These are phyloP conservation scores for Periophthalmus modestus DNA, from an alignment of 2,113 vertebrate species.

Conservation along the genomic window DNA sequence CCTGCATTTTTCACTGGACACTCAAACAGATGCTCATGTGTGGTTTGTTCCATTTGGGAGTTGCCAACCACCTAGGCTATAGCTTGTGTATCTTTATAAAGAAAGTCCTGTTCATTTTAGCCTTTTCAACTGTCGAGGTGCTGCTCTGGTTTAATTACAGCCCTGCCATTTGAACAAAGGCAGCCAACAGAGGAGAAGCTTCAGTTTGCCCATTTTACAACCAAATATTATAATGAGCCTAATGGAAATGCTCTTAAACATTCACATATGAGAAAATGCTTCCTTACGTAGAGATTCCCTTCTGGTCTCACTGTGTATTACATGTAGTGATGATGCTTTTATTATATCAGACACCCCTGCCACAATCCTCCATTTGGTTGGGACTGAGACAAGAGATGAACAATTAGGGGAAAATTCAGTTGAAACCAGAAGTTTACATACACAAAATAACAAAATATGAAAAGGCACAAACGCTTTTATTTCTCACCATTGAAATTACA, in stretches of 20 bases:
- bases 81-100: neutral
- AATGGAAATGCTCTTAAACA: neutral
- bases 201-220: neutral
- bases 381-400: neutral
- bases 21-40: neutral
- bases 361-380: neutral
- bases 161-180: neutral
- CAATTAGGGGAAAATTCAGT: neutral
- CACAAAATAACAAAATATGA: no score
- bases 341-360: neutral
- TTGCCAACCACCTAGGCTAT: neutral
- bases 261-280: neutral
- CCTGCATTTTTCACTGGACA: neutral
- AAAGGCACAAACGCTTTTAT: no score
- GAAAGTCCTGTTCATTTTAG: neutral
- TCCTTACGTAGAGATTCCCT: neutral
- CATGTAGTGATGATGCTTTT: neutral
- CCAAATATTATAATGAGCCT: neutral
- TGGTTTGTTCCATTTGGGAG: neutral
- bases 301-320: neutral
- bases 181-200: neutral
- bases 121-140: slow-evolving; percentile 1
- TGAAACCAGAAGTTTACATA: no score
- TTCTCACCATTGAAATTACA: no score
- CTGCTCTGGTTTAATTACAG: neutral